These are phyloP conservation scores for Nephrotoma flavescens DNA, from an alignment of 2,888 invertebrate species.

Conservation along the genomic window DNA sequence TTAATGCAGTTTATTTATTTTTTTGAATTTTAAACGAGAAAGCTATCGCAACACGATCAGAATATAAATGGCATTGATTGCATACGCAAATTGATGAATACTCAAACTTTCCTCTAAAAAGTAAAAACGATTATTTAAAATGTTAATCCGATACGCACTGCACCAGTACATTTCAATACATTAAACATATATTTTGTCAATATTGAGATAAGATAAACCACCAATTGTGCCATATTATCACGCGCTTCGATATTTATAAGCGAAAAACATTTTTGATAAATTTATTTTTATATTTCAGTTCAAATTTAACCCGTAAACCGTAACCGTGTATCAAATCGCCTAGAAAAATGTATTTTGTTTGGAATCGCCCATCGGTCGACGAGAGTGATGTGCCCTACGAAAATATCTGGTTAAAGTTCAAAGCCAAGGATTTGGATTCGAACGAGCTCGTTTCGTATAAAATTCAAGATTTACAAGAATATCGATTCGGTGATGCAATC, in stretches of 20 bases:
- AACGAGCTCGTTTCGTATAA: neutral
- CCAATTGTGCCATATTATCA: neutral
- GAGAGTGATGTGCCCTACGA: neutral
- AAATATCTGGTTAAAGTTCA: neutral
- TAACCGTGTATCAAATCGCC: neutral
- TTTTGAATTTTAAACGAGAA: neutral
- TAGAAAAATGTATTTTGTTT: neutral
- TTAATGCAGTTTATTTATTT: too few relatives aligned
- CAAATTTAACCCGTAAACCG: neutral
- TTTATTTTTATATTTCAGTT: neutral
- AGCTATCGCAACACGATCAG: neutral
- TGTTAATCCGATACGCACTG: neutral
- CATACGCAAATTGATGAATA: neutral
- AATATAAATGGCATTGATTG: neutral
- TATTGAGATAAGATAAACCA: neutral
- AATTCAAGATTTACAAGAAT: conserved; percentile 6
- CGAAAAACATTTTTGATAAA: neutral
- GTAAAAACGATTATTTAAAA: neutral
- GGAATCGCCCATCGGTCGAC: neutral
- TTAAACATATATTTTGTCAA: neutral
- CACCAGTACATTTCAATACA: neutral
- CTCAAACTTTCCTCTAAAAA: neutral
- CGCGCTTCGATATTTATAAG: neutral
- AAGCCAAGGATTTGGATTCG: neutral
- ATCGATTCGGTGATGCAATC: conserved; percentile 2